Evolutionary conservation across 92 coral and sea anemone species (phyloP), one percentile per base, ranked within the genome.

Genomic region (Scolanthus callimorphus): DNA sequence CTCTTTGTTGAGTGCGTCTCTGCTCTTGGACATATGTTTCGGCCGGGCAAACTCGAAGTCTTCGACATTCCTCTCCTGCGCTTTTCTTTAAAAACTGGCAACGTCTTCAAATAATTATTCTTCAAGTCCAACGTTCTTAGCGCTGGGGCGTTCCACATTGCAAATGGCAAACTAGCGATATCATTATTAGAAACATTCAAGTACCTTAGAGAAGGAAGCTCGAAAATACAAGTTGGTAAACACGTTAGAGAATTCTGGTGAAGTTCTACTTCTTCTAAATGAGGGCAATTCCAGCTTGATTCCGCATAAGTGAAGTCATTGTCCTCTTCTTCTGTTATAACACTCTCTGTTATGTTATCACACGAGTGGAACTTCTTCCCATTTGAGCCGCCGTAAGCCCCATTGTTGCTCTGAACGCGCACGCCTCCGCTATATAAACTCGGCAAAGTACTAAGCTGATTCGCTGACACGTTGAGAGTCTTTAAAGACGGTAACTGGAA

Each of bases 91-190:
- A 71, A 47, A 47, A 94, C 67, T 2, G 96, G 94, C 62, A 94
- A 60, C 53, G 65, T 62, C 72, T 76, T 94, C 55, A 94, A 57
- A 31, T 64, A 89, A 68, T 94, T 94, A 13, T 84, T 87, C 57
- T 86, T 89, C 49, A 94, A 67, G 45, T 89, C 91, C 55, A 94
- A 67, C 11, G 75, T 77, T 55, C 77, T 88, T 0, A 94, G 59
- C 38, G 74, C 77, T 2, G 99, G 99, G 10, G 99, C 74, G 25
- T 71, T 59, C 99, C 99, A 94, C 86, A 94, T 88, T 22, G 85
- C 96, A 59, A 89, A 94, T n/a, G 99, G 99, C 27, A 94, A 51
- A 26, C 69, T 76, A 29, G 78, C 80, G 10, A 94, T 78, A 45
- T 94, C 99, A 50, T 94, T 94, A 51, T 26, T 69, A 22, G 90